Evolutionary conservation across 2,888 invertebrate genomes (phyloP).

Genomic region (Unio delphinus): DNA sequence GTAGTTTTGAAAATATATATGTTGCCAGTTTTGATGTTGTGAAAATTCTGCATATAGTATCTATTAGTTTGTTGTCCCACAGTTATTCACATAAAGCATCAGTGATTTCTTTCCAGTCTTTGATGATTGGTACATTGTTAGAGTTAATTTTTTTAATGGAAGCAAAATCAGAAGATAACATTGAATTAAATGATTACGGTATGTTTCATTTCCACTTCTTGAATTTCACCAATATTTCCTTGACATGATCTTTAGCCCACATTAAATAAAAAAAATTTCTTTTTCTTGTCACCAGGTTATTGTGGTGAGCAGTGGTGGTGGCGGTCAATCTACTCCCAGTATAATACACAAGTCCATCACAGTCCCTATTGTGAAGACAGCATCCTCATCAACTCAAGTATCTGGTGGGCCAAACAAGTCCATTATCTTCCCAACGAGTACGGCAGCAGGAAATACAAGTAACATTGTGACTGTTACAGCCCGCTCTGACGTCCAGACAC

Average conservation of each 20-base stretch:
- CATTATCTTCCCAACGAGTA: slow-evolving; percentile 31
- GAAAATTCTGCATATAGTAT: too few relatives aligned
- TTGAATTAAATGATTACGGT: too few relatives aligned
- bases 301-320: slow-evolving; percentile 62
- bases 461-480: slow-evolving; percentile 56
- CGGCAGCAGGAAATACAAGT: slow-evolving; percentile 26
- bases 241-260: background rate
- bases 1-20: too few relatives aligned
- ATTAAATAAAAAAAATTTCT: background rate
- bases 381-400: slow-evolving; percentile 45
- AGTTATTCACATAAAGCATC: too few relatives aligned
- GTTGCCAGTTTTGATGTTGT: too few relatives aligned
- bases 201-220: too few relatives aligned
- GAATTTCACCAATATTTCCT: background rate
- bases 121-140: background rate
- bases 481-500: slow-evolving; percentile 34
- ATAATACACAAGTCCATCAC: slow-evolving; percentile 58
- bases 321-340: slow-evolving; percentile 39
- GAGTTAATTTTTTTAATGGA: background rate
- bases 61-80: too few relatives aligned
- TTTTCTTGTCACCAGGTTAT: slow-evolving; percentile 54
- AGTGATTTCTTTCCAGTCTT: too few relatives aligned
- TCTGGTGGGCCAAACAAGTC: slow-evolving; percentile 24
- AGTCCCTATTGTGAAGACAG: slow-evolving; percentile 56
- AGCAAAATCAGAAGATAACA: background rate